Evolutionary conservation across 2,113 vertebrate genomes (phyloP).

Genomic region (Morone saxatilis): DNA sequence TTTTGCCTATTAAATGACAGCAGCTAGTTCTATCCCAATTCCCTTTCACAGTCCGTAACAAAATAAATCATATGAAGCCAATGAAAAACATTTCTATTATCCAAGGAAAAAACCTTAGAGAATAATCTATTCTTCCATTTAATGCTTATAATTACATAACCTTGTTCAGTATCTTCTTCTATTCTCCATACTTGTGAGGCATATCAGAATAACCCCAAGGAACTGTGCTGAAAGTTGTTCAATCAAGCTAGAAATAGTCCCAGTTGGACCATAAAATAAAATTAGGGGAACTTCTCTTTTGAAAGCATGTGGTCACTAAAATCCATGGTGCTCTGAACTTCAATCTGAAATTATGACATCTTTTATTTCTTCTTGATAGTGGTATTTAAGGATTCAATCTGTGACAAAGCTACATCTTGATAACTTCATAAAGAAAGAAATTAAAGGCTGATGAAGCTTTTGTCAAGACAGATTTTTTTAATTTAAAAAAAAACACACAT

Average conservation of each 20-base stretch:
- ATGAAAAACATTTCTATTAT: background rate
- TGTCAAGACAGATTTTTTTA: background rate
- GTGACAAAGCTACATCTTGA: background rate
- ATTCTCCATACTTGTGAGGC: background rate
- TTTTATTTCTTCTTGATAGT: background rate
- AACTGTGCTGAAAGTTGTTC: background rate
- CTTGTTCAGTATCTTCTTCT: background rate
- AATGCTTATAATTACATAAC: background rate
- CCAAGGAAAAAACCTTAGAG: background rate
- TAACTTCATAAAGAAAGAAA: background rate
- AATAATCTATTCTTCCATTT: background rate
- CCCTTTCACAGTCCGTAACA: background rate
- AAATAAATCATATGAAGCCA: background rate
- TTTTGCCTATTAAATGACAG: background rate
- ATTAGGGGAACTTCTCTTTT: background rate
- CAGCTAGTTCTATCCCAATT: background rate
- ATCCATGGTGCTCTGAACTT: background rate
- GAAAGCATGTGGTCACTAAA: background rate
- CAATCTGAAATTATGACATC: background rate
- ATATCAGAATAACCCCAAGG: background rate
- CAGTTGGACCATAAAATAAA: background rate
- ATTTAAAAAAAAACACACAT: background rate
- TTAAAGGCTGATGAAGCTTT: background rate
- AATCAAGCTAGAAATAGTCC: background rate
- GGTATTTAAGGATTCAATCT: background rate